Evolutionary conservation across 2,113 vertebrate species (phyloP).

Genomic region (Hippocampus guttulatus): DNA sequence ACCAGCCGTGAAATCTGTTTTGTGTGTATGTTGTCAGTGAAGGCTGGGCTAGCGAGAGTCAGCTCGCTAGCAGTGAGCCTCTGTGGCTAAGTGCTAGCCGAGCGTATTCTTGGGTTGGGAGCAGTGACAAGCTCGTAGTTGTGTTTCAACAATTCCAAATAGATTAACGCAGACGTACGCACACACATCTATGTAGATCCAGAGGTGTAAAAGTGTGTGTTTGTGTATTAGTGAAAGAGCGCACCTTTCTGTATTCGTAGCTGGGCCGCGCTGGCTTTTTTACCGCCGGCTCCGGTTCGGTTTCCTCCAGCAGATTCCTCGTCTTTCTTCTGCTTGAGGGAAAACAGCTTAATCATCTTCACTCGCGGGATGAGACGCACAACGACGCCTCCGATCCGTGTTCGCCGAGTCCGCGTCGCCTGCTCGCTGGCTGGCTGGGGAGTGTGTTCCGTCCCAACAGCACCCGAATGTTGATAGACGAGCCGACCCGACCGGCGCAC

Average conservation of each 20-base stretch:
- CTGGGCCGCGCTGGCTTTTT: conserved; percentile 94
- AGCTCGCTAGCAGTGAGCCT: conserved; percentile 29
- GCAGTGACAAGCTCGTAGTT: not conserved
- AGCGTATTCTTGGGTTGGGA: not conserved
- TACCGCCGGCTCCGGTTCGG: conserved; percentile 81
- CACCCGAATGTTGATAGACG: conserved; percentile 56
- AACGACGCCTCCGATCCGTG: conserved; percentile 9
- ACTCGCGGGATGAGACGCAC: conserved; percentile 27
- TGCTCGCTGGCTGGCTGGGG: not conserved
- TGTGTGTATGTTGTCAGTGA: not conserved
- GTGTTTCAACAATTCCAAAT: not conserved
- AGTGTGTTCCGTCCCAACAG: conserved; percentile 27
- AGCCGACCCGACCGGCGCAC: conserved; percentile 52
- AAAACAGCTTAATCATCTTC: conserved; percentile 96
- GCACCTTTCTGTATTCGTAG: conserved; percentile 93
- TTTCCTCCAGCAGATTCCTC: conserved; percentile 93
- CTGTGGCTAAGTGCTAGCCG: not conserved
- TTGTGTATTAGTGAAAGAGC: conserved; percentile 7
- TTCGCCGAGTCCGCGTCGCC: not conserved
- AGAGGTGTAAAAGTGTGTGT: not conserved
- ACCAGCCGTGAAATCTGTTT: not conserved
- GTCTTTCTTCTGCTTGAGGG: conserved; percentile 97
- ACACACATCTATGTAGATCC: not conserved
- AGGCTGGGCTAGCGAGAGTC: conserved; percentile 26
- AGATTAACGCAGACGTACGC: not conserved